Evolutionary conservation across 2,888 invertebrate species (phyloP), one percentile per base, ranked within the genome.

Genomic region (Selenia dentaria): DNA sequence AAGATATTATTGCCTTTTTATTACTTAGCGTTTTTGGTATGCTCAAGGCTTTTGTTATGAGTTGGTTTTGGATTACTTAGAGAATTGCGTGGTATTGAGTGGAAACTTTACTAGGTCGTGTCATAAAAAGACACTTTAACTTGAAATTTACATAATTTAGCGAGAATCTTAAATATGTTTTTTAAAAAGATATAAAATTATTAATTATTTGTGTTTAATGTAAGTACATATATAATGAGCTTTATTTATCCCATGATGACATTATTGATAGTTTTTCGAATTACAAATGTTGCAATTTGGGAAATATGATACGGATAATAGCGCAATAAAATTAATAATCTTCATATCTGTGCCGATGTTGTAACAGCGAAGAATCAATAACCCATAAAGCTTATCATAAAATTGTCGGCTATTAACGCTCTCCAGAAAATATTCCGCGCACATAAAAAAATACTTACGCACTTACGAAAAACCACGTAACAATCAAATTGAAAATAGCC

Each of bases 1-100:
- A 59, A 41, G 41, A 59, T 59, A 59, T 54, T 56, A 59, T 51
- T 56, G 54, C 51, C 50, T 43, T 52, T 59, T 59, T 59, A 59
- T 56, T 42, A 37, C 40, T 16, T 56, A 46, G 50, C 56, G 45
- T 56, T 58, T 57, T 48, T 42, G 47, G 37, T 48, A 10, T 26
- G 47, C 33, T 42, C 47, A 37, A 38, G 37, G 43, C 43, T 43
- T 34, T 49, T 39, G 41, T 38, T 51, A 26, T 35, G 37, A 45
- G 41, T 37, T 50, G 37, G 32, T 45, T 45, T 45, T 45, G 38
- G 27, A 44, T 38, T 45, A 31, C 41, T 35, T 16, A 20, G 12
- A 29, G 27, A 20, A 29, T 32, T 32, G 13, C 6, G 12, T 25
- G 9, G 25, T 25, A 9, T 25, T 25, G 8, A 22, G 22, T 25